A percentile compares a stretch with the other conserved stretches of the same genome.
Conservation (phyloP, 92 coral and sea anemone genomes). For the Zoanthus gigantus region DNA sequence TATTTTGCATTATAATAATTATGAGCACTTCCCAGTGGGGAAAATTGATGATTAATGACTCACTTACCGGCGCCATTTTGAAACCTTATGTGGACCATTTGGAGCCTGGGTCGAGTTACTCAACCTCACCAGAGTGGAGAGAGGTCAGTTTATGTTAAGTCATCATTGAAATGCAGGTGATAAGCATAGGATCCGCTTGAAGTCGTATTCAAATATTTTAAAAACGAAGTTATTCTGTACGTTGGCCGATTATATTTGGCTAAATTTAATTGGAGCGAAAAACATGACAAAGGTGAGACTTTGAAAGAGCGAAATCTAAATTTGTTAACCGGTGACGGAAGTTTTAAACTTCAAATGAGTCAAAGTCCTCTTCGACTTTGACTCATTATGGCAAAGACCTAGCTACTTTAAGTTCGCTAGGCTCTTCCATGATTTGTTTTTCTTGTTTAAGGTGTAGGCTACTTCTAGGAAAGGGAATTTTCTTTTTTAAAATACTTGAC, state of each 20-base stretch:
- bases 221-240: neutral
- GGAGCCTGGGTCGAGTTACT: constrained; percentile 33
- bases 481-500: neutral
- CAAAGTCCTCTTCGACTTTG: neutral
- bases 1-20: too few species aligned
- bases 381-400: neutral
- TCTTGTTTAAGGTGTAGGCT: neutral
- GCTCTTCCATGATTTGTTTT: neutral
- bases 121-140: constrained; percentile 14
- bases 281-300: constrained; percentile 1
- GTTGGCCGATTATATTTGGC: neutral
- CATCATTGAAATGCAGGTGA: constrained; percentile 44
- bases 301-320: neutral
- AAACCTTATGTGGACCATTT: neutral
- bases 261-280: neutral
- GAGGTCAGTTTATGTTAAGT: constrained; percentile 34
- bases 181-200: neutral
- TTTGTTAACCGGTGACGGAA: too few species aligned
- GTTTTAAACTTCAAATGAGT: neutral
- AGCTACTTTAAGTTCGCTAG: neutral
- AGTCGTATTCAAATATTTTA: constrained; percentile 5
- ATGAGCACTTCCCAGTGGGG: too few species aligned
- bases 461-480: too few species aligned
- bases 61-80: constrained; percentile 54
- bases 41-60: neutral